Base-by-base conservation (phyloP, 2,888 invertebrate genomes). In the Agrochola circellaris region DNA sequence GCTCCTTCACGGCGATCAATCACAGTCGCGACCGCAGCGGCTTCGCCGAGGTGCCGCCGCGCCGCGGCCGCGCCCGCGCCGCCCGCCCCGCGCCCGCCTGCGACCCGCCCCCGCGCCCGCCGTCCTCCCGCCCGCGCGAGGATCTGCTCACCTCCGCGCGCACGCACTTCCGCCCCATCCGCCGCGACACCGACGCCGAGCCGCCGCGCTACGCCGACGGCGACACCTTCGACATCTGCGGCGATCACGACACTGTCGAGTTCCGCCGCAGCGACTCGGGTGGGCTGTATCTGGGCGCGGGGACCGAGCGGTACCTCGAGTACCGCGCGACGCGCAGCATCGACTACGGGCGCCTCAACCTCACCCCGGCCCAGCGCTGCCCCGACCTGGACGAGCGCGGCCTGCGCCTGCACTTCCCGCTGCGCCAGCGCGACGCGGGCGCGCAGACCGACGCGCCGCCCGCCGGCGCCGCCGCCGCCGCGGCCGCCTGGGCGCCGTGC, bases 141-240 rank as follows among this genome's bases (percentile, higher is more conserved):
- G 98, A 98, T 94, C 95, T 98, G 87, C 96, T 98, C 82, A 98
- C 98, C 30, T 98, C 98, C 13, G 97, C 98, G 84, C 97, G 97
- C 84, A 98, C 98, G 78, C 99, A 99, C 95, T 99, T 99, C 96
- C 97, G 98, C 86, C 98, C 99, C 26, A 98, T 99, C 88, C 97
- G 97, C 88, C 97, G 97, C 89, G 97, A 97, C 85, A 87, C 92
- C 68, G 93, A 93, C 61, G 93, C 93, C 70, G 94, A 93, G 81
- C 88, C 87, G 75, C 80, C 93, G 91, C 94, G 94, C 72, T 97
- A 97, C 93, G 97, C 97, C 51, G 98, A 98, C 94, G 98, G 98
- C 70, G 97, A 98, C 88, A 98, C 98, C 26, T 98, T 98, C 94
- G 97, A 97, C 85, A 97, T 98, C 87, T 94, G 96, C 88, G 97